These are phyloP conservation scores for Tenebrosternarchus preto DNA, from an alignment of 2,113 vertebrate genomes.

Conservation along the genomic window DNA sequence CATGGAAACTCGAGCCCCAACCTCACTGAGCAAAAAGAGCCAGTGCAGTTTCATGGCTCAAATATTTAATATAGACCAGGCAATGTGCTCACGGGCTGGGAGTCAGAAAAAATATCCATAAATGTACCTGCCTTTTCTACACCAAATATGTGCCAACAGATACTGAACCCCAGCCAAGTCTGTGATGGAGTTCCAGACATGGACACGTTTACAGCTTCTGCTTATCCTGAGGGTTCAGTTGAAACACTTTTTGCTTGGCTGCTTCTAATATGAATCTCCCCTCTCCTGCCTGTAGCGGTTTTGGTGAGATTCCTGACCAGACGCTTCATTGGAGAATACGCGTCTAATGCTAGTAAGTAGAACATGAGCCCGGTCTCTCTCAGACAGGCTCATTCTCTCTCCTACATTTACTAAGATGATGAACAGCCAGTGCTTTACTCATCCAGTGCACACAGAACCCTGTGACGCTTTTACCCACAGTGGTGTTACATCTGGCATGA, in stretches of 20 bases:
- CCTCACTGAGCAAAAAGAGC: constrained; percentile 4
- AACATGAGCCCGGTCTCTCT: constrained; percentile 52
- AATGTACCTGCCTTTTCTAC: constrained; percentile 24
- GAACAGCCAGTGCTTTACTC: neutral
- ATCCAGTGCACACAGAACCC: neutral
- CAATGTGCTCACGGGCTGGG: constrained; percentile 23
- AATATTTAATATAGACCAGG: constrained; percentile 46
- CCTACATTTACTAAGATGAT: too few relatives aligned
- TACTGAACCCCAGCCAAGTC: constrained; percentile 13
- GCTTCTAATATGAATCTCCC: constrained; percentile 1
- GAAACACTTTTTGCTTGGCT: neutral
- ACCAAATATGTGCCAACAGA: constrained; percentile 25
- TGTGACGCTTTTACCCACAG: constrained; percentile 6
- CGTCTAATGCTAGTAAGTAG: constrained; percentile 74
- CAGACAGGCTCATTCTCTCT: neutral
- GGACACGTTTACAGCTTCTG: constrained; percentile 8
- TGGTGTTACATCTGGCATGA: neutral
- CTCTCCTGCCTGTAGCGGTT: constrained; percentile 63
- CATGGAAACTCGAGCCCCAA: constrained; percentile 33
- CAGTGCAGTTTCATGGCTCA: constrained; percentile 41
- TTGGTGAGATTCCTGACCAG: constrained; percentile 76
- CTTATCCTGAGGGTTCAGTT: neutral
- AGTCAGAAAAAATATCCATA: neutral
- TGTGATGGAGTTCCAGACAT: constrained; percentile 38
- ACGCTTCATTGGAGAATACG: constrained; percentile 78